A percentile compares a stretch with the other conserved stretches of the same genome.
Evolutionary conservation across 2,797 vertebrate genomes (phyloP).

Genomic region (Enoplosus armatus): DNA sequence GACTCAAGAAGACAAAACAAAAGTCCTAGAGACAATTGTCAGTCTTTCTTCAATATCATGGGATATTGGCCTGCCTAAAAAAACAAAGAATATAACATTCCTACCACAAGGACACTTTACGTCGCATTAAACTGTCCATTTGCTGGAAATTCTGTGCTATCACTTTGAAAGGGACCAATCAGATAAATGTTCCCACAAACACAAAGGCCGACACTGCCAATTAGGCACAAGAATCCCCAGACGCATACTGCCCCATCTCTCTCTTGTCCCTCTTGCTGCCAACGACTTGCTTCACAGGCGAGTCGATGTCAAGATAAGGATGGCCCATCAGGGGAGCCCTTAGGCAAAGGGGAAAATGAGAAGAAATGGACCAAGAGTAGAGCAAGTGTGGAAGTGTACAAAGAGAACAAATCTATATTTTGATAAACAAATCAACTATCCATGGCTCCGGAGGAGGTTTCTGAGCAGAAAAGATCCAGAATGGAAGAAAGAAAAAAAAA

Average conservation of each 20-base stretch:
- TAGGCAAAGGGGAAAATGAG: slow-evolving; percentile 44
- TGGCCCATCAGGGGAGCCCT: slow-evolving; percentile 56
- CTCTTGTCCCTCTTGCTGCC: slow-evolving; percentile 75
- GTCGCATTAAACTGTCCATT: slow-evolving; percentile 50
- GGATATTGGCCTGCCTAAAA: slow-evolving; percentile 50
- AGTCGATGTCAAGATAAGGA: slow-evolving; percentile 66
- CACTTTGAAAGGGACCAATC: slow-evolving; percentile 78
- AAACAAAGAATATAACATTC: slow-evolving; percentile 45
- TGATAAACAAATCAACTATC: slow-evolving; percentile 83
- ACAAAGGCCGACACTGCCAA: slow-evolving; percentile 78
- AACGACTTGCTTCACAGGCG: slow-evolving; percentile 66
- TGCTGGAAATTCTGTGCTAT: slow-evolving; percentile 51
- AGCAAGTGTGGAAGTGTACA: slow-evolving; percentile 77
- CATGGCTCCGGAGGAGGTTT: slow-evolving; percentile 70
- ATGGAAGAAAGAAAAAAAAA: slow-evolving; percentile 41
- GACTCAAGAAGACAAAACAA: slow-evolving; percentile 51
- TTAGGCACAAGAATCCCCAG: slow-evolving; percentile 71
- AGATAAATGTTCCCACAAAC: slow-evolving; percentile 45
- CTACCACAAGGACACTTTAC: slow-evolving; percentile 56
- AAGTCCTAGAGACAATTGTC: slow-evolving; percentile 33
- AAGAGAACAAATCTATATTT: slow-evolving; percentile 86
- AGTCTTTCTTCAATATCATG: slow-evolving; percentile 34
- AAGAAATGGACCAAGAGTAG: slow-evolving; percentile 68
- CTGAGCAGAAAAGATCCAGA: slow-evolving; percentile 51
- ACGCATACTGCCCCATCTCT: slow-evolving; percentile 78